phyloP scores from a whole-genome alignment of 2,888 invertebrate genomes.

The Mechanitis messenoides region DNA sequence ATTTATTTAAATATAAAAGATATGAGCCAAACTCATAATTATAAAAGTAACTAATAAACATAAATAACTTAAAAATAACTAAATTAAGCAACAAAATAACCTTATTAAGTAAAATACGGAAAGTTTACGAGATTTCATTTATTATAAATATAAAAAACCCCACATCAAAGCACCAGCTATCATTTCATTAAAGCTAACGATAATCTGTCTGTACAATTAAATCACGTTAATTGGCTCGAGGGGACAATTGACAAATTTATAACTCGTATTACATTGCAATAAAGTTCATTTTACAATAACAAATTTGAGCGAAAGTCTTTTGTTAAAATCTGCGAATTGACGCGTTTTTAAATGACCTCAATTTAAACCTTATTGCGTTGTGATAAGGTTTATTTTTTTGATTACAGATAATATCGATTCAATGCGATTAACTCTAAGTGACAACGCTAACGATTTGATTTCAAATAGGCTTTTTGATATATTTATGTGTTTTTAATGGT shows the following conservation, averaged over 20 bases:
- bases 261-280: constrained; percentile 33
- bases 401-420: constrained; percentile 65
- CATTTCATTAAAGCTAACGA: constrained; percentile 64
- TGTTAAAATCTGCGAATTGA: constrained; percentile 66
- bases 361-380: constrained; percentile 36
- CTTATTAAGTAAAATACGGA: no score
- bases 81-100: no score
- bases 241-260: constrained; percentile 40
- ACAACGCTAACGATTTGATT: constrained; percentile 69
- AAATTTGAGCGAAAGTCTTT: constrained; percentile 42
- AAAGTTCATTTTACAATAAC: constrained; percentile 40
- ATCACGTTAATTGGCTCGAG: constrained; percentile 71
- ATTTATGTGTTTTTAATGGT: constrained; percentile 36
- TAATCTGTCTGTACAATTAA: constrained; percentile 73
- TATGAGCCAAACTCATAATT: no score
- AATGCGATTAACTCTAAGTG: constrained; percentile 73
- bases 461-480: constrained; percentile 39
- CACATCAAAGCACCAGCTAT: constrained; percentile 17
- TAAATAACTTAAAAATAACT: no score
- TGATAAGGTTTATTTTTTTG: constrained; percentile 37
- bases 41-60: no score
- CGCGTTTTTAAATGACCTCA: constrained; percentile 25
- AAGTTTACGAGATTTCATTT: no score
- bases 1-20: no score
- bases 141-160: no score